These are phyloP conservation scores for Nasonia longicornis DNA, from an alignment of 1,140 invertebrate species.

Conservation along the genomic window DNA sequence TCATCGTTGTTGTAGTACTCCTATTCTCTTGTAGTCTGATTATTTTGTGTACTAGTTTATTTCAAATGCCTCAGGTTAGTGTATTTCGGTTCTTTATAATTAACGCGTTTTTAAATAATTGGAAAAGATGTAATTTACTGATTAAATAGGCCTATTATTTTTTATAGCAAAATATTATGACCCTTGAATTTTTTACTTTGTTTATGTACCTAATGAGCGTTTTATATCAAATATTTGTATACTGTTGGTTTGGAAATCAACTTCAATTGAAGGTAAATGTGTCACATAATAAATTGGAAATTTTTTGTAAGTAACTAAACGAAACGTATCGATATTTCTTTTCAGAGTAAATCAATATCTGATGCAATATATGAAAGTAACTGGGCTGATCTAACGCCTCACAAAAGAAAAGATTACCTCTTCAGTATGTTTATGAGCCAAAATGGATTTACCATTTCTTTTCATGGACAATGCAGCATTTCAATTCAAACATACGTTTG, in stretches of 20 bases:
- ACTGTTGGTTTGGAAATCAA: constrained; percentile 1
- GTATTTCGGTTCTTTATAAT: no score
- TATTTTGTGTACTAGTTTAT: not conserved
- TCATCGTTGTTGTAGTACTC: not conserved
- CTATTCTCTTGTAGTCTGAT: not conserved
- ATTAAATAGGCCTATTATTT: not conserved
- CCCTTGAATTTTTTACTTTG: not conserved
- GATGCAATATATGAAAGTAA: constrained; percentile 12
- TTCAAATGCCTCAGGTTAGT: not conserved
- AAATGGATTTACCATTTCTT: not conserved
- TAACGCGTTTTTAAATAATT: no score
- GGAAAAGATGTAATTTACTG: no score
- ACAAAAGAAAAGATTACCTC: not conserved
- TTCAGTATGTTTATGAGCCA: constrained; percentile 1
- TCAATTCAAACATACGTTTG: not conserved
- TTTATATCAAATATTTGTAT: not conserved
- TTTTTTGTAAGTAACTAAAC: no score
- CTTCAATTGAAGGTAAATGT: not conserved
- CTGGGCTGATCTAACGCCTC: not conserved
- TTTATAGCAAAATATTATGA: not conserved
- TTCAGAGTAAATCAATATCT: not conserved
- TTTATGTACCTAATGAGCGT: not conserved
- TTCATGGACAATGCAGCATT: not conserved
- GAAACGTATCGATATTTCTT: not conserved
- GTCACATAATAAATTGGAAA: not conserved